Conservation (phyloP, 2,797 vertebrate genomes). For the Oreochromis mossambicus region DNA sequence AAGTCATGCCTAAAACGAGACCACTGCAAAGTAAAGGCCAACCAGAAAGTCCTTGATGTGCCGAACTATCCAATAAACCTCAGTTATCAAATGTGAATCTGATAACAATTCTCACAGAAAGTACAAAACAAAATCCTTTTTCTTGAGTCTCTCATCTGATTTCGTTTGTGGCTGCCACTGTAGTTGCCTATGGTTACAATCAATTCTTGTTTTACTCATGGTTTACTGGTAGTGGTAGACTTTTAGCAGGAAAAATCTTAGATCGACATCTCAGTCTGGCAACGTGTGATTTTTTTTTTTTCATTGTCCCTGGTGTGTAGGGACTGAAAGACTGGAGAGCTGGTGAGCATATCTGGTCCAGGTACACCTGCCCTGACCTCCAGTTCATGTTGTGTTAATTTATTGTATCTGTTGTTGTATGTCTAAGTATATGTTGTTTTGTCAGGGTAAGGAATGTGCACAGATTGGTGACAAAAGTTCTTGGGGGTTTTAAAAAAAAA, state of each 20-base stretch:
- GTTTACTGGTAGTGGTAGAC: not conserved
- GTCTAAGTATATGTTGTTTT: not conserved
- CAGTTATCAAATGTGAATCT: not conserved
- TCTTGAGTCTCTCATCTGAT: not conserved
- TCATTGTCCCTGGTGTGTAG: constrained; percentile 46
- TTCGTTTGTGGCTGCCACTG: not conserved
- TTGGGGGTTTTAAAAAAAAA: not conserved
- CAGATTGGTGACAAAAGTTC: not conserved
- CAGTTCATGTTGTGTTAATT: not conserved
- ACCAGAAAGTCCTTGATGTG: not conserved
- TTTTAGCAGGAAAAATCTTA: not conserved
- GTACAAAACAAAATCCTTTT: not conserved
- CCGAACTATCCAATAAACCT: not conserved
- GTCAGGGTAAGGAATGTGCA: constrained; percentile 4
- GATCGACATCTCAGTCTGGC: not conserved
- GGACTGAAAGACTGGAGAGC: constrained; percentile 23
- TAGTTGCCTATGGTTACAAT: not conserved
- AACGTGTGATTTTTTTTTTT: not conserved
- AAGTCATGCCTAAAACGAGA: not conserved
- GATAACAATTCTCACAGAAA: not conserved
- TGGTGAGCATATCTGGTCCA: constrained; percentile 24
- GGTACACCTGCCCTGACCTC: constrained; percentile 12
- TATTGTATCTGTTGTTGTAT: not conserved
- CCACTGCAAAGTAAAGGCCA: not conserved
- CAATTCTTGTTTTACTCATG: not conserved